These are phyloP conservation scores for Catostomus latipinnis DNA, from an alignment of 2,797 vertebrate genomes.

Conservation along the genomic window DNA sequence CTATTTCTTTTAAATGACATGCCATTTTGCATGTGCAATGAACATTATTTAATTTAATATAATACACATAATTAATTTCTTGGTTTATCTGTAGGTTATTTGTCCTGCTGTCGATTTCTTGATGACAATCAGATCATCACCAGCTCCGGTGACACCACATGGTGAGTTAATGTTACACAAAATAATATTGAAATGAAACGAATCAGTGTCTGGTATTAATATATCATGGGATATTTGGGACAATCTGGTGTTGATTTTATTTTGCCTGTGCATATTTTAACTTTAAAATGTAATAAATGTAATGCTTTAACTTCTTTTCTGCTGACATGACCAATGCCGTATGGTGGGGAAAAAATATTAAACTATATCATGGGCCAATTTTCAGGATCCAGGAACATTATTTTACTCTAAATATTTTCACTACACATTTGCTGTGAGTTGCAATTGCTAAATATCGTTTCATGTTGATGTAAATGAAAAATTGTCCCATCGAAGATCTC, in stretches of 20 bases:
- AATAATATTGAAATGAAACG: not conserved
- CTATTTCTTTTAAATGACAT: no score
- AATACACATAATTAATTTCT: no score
- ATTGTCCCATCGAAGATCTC: not conserved
- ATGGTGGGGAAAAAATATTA: no score
- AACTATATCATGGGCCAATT: no score
- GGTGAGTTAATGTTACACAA: conserved; percentile 73
- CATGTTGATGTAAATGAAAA: not conserved
- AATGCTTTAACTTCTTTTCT: not conserved
- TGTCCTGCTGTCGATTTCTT: conserved; percentile 89
- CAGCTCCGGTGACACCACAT: conserved; percentile 88
- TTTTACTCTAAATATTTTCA: no score
- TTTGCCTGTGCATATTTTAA: not conserved
- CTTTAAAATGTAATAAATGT: no score
- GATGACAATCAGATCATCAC: conserved; percentile 89
- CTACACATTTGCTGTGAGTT: no score
- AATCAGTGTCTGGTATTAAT: not conserved
- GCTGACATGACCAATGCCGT: no score
- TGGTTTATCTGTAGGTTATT: conserved; percentile 75
- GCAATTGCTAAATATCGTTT: no score
- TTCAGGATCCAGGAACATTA: no score
- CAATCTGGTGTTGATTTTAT: not conserved
- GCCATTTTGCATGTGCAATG: no score
- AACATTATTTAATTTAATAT: no score
- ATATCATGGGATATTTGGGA: not conserved